Base-by-base conservation (phyloP, 2,888 invertebrate species). In the Sturmia bella region DNA sequence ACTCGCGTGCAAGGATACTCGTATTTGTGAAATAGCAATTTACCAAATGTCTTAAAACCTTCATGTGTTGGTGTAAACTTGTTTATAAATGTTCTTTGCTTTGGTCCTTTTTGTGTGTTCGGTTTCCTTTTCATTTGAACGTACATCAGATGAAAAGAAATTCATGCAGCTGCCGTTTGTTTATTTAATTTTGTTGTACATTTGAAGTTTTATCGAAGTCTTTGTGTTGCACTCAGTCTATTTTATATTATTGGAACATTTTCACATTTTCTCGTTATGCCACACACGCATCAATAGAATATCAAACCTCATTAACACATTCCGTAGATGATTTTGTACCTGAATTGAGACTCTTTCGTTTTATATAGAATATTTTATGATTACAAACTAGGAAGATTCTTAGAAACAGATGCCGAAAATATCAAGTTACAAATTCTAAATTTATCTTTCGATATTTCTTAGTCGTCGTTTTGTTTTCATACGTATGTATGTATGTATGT, bases 401-500 rank as follows among this genome's bases (percentile, higher is more conserved):
- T 48, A 12, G 12, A 37, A 41, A 19, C 17, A 52, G 50, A 68
- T 75, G 68, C 48, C 17, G 45, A 41, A 45, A 69, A 63, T 80
- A 80, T 78, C 32, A 59, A 72, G 59, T 76, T 76, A 63, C 64
- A 72, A 50, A 72, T 59, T 21, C 19, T n/a, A 48, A 37, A 48
- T 61, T 27, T 11, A 24, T 48, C 54, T 76, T 45, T 13, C n/a
- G 6, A 7, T 9, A 7, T 32, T 7, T 7, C 32, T 32, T 32
- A 1, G 9, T 32, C 9, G 32, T 9, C 9, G 1, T 32, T 32
- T 39, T 27, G 12, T 27, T 27, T 27, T 27, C 27, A 32, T 32
- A 32, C 5, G 9, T 27, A 27, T 27, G 27, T 27, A 27, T 27
- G 27, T 27, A 27, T 27, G 27, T 27, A 32, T 32, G n/a, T n/a